A percentile compares a stretch with the other conserved stretches of the same genome.
These are phyloP conservation scores for Heliothis virescens DNA, from an alignment of 1,140 invertebrate genomes.

Conservation along the genomic window DNA sequence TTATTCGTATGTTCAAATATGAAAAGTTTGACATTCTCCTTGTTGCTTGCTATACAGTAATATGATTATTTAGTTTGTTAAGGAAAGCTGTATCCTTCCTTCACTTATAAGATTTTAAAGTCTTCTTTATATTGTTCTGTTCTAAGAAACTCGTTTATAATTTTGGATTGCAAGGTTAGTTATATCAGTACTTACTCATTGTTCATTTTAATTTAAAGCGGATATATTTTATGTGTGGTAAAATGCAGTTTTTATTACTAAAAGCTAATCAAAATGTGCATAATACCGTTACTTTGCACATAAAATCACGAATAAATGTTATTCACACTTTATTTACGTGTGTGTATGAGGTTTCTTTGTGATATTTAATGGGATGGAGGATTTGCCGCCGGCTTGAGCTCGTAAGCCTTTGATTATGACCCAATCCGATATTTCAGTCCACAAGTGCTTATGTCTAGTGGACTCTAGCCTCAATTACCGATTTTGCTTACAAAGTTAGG, in stretches of 20 bases:
- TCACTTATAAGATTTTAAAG: no score
- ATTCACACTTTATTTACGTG: background rate
- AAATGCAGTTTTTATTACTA: no score
- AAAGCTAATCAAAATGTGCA: background rate
- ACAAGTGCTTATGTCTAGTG: constrained; percentile 20
- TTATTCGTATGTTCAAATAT: constrained; percentile 23
- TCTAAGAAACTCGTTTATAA: background rate
- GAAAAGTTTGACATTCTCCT: constrained; percentile 23
- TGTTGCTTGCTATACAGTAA: background rate
- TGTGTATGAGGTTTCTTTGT: constrained; percentile 17
- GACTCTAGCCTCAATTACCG: constrained; percentile 35
- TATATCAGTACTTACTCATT: background rate
- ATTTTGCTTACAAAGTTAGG: constrained; percentile 42
- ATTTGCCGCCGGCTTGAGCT: background rate
- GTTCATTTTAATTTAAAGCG: no score
- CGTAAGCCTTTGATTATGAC: constrained; percentile 36
- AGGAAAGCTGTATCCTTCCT: background rate
- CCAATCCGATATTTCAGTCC: constrained; percentile 23
- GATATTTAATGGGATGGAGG: background rate
- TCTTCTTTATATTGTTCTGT: background rate
- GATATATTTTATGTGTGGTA: no score
- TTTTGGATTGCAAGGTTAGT: background rate
- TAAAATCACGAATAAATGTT: background rate
- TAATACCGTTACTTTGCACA: background rate
- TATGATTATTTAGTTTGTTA: background rate